These are phyloP conservation scores for Garra rufa DNA, from an alignment of 2,113 vertebrate genomes.

Conservation along the genomic window DNA sequence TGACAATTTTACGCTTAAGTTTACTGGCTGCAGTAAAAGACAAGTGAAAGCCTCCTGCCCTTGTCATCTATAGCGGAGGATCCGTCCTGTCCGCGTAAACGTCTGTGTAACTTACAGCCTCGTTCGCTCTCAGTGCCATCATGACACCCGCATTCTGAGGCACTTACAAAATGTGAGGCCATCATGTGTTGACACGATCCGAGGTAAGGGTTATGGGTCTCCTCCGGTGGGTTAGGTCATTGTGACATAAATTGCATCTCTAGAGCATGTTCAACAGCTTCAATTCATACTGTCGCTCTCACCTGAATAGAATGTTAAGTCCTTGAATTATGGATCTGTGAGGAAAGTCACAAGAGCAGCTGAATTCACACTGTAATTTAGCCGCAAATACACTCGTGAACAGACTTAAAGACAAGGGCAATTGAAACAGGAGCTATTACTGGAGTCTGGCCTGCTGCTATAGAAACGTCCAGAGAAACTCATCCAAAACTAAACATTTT, in stretches of 20 bases:
- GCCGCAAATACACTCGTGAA: conserved; percentile 13
- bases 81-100: not conserved
- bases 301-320: not conserved
- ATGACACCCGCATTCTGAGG: not conserved
- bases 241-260: not conserved
- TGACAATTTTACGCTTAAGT: conserved; percentile 22
- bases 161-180: not conserved
- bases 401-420: not conserved
- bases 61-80: conserved; percentile 17
- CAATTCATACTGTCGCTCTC: not conserved
- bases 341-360: not conserved
- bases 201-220: conserved; percentile 26
- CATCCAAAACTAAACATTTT: not conserved
- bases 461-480: not conserved
- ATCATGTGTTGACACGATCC: not conserved
- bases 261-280: not conserved
- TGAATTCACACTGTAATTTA: conserved; percentile 12
- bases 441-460: not conserved
- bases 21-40: conserved; percentile 35
- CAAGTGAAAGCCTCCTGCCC: conserved; percentile 29
- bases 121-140: not conserved
- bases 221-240: conserved; percentile 2
- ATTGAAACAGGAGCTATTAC: conserved; percentile 4
- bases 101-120: conserved; percentile 15
- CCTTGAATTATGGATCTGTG: not conserved